Evolutionary conservation across 2,888 invertebrate genomes (phyloP), one percentile per base, ranked within the genome.

Genomic region (Nymphalis urticae): DNA sequence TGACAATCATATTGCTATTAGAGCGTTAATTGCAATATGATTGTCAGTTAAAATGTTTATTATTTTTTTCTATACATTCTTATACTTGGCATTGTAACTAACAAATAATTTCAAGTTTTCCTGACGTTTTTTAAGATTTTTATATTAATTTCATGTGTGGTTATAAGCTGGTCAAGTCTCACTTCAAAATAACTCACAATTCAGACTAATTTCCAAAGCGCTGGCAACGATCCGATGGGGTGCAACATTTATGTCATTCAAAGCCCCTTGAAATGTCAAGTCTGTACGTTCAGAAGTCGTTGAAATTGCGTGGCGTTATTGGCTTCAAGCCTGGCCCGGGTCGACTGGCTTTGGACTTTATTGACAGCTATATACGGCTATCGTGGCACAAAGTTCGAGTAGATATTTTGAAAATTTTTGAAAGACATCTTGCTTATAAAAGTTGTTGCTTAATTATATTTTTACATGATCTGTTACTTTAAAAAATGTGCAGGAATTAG

Each of bases 301-400:
- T 48, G n/a, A 62, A 69, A 69, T 69, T 65, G 65, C 65, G 56
- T 64, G n/a, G 58, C 62, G 27, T 62, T 69, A 69, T 69, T 69
- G 69, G 62, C 48, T 54, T 56, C 56, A 47, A 21, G 62, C 56
- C 53, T 21, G 64, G 48, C 19, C 47, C 24, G 48, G 21, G 50
- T 6, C 62, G 69, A 58, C 65, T 65, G 62, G 58, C 58, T 32
- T 53, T 65, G 59, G 51, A 59, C 62, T 62, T 65, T 69, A 69
- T 65, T 61, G 47, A 32, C 65, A 42, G 48, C 32, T 32, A 58
- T 62, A 66, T 63, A 53, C 59, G 17, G 17, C 24, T 58, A 51
- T 27, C 53, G 1, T 53, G 51, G 19, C 48, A 50, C 50, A 36
- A 59, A 32, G 3, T 8, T n/a, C 9, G 6, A 6, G 27, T 8